A percentile compares a stretch with the other conserved stretches of the same genome.
Evolutionary conservation across 2,113 vertebrate genomes (phyloP).

Genomic region (Vimba vimba): DNA sequence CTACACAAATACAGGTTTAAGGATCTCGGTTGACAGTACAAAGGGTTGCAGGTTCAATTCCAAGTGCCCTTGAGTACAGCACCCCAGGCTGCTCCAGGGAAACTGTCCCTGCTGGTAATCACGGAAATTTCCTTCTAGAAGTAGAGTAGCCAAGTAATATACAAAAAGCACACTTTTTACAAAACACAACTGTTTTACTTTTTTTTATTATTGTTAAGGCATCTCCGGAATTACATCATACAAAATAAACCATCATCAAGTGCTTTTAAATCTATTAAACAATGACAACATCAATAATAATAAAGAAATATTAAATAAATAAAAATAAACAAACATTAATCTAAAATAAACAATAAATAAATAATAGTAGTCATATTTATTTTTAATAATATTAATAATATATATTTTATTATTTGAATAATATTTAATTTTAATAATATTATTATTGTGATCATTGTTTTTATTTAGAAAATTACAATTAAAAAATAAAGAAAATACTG

Average conservation of each 20-base stretch:
- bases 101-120: not conserved
- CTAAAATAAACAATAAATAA: no score
- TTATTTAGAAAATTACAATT: not conserved
- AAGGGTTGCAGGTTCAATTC: not conserved
- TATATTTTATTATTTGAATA: not conserved
- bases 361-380: not conserved
- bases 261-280: not conserved
- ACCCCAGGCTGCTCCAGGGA: not conserved
- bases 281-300: not conserved
- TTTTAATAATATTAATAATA: not conserved
- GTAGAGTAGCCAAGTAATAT: not conserved
- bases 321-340: not conserved
- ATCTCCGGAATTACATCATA: not conserved
- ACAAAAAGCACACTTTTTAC: not conserved
- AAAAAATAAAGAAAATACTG: not conserved
- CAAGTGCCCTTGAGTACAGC: conserved; percentile 73
- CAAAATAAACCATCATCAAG: not conserved
- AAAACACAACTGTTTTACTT: not conserved
- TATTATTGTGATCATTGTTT: not conserved
- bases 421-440: not conserved
- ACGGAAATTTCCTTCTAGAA: not conserved
- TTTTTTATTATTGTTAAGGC: not conserved
- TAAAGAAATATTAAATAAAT: not conserved
- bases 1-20: conserved; percentile 24
- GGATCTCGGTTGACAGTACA: conserved; percentile 9